Evolutionary conservation across 2,888 invertebrate genomes (phyloP).

Genomic region (Heteropelma amictum): DNA sequence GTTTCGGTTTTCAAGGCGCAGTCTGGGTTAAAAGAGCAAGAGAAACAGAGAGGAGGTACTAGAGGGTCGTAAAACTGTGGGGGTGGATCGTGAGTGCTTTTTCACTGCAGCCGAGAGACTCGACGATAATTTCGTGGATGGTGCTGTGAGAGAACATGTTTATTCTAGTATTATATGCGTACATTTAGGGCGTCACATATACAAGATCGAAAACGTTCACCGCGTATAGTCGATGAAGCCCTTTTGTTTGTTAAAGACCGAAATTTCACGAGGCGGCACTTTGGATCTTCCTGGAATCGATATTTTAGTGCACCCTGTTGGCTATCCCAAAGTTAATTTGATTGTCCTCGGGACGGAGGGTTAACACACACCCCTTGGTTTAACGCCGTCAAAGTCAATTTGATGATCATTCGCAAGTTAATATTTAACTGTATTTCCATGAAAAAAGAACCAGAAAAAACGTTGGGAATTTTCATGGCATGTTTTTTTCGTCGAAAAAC

Average conservation of each 20-base stretch:
- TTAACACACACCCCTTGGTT: neutral
- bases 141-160: too few species aligned
- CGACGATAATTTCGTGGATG: slow-evolving; percentile 27
- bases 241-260: neutral
- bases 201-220: neutral
- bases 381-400: slow-evolving; percentile 19
- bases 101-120: slow-evolving; percentile 23
- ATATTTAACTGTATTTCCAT: slow-evolving; percentile 7
- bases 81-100: slow-evolving; percentile 40
- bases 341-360: slow-evolving; percentile 23
- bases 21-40: neutral
- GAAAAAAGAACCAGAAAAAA: too few species aligned
- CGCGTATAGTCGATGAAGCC: neutral
- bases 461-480: neutral
- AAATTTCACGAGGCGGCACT: slow-evolving; percentile 5
- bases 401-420: neutral
- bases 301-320: slow-evolving; percentile 3
- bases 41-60: neutral
- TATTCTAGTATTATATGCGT: neutral
- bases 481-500: neutral
- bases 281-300: slow-evolving; percentile 14
- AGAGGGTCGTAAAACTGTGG: slow-evolving; percentile 39
- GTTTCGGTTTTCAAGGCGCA: slow-evolving; percentile 12
- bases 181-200: neutral
- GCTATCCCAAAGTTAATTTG: slow-evolving; percentile 33